Evolutionary conservation across 2,113 vertebrate genomes (phyloP).

Genomic region (Meriones unguiculatus): DNA sequence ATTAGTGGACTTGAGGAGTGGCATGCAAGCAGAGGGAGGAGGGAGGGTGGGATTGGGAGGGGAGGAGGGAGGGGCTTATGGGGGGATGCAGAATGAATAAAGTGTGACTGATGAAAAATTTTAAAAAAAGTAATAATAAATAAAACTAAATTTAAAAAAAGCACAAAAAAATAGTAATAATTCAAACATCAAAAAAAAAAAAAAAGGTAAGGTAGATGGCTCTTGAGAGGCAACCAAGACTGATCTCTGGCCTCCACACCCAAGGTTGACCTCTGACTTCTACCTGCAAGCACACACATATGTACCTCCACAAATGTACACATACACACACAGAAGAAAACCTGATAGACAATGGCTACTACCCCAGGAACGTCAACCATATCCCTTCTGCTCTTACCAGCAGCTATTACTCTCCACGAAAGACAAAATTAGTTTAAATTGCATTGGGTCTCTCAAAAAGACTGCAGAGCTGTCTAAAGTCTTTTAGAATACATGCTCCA

Average conservation of each 20-base stretch:
- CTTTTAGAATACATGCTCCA: slow-evolving; percentile 49
- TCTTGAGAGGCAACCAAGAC: not conserved
- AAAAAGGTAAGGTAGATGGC: not conserved
- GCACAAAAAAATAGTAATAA: too few relatives aligned
- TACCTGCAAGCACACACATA: not conserved
- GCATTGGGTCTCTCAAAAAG: slow-evolving; percentile 42
- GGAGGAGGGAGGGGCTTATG: too few relatives aligned
- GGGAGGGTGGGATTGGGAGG: too few relatives aligned
- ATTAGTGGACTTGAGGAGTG: too few relatives aligned
- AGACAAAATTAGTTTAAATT: slow-evolving; percentile 60
- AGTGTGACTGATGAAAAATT: too few relatives aligned
- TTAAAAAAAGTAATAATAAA: too few relatives aligned
- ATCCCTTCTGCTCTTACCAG: slow-evolving; percentile 25
- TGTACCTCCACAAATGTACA: not conserved
- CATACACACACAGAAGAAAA: not conserved
- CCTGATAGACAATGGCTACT: not conserved
- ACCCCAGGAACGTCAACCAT: slow-evolving; percentile 7
- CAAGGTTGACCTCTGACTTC: not conserved
- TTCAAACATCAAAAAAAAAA: too few relatives aligned
- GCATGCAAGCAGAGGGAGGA: too few relatives aligned
- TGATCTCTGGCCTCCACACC: not conserved
- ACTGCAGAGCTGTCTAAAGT: not conserved
- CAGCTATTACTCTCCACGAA: slow-evolving; percentile 42
- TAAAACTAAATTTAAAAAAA: too few relatives aligned
- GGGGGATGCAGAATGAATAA: too few relatives aligned